A percentile compares a stretch with the other conserved stretches of the same genome.
phyloP scores from a whole-genome alignment of 2,888 invertebrate genomes.

The Eristalis arbustorum region DNA sequence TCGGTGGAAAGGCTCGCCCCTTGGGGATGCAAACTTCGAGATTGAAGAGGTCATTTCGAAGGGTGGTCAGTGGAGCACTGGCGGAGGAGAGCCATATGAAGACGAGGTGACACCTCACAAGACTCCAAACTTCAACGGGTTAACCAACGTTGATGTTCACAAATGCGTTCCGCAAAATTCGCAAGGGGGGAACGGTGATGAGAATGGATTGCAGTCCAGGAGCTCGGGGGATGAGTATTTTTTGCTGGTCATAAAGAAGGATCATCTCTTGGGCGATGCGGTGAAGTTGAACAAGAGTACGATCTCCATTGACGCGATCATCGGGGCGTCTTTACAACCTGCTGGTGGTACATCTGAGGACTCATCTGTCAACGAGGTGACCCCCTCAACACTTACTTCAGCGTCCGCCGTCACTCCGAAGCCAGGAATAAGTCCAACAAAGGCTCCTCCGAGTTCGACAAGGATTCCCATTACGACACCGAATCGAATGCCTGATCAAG shows the following conservation, averaged over 20 bases:
- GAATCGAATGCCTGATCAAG: background rate
- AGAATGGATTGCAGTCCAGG: background rate
- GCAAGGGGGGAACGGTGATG: background rate
- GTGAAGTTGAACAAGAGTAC: background rate
- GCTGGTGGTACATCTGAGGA: too few species aligned
- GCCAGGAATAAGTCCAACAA: background rate
- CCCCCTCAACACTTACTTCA: background rate
- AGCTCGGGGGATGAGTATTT: conserved; percentile 9
- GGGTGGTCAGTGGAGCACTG: background rate
- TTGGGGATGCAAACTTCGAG: background rate
- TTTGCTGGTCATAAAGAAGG: conserved; percentile 31
- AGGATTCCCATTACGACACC: background rate
- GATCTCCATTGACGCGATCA: background rate
- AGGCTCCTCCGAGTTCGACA: background rate
- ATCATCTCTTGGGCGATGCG: background rate
- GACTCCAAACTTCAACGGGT: background rate
- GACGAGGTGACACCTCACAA: background rate
- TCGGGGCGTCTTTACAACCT: background rate
- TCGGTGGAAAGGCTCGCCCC: background rate
- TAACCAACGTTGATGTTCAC: background rate
- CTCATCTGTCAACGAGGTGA: too few species aligned
- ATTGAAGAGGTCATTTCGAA: conserved; percentile 19
- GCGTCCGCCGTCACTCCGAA: too few species aligned
- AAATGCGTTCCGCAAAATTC: background rate
- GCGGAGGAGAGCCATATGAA: background rate